Conservation (phyloP, 2,113 vertebrate species). For the Chaetodon auriga region DNA sequence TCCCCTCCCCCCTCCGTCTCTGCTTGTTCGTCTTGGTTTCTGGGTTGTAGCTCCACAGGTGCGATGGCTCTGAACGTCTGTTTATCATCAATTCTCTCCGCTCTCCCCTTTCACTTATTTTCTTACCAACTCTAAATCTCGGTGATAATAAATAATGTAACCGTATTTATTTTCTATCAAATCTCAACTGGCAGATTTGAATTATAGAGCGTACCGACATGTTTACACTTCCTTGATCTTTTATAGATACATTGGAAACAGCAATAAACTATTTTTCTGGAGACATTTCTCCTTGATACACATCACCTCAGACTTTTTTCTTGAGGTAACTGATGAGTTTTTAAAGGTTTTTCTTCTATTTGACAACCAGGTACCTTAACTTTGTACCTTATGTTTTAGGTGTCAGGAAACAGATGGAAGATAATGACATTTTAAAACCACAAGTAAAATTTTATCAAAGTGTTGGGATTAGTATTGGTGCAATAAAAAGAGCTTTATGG, state of each 20-base stretch:
- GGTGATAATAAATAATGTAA: conserved; percentile 1
- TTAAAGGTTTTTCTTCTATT: not conserved
- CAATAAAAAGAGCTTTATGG: not conserved
- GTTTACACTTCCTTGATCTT: not conserved
- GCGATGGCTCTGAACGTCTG: conserved; percentile 25
- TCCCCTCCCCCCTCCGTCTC: not conserved
- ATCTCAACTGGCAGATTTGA: not conserved
- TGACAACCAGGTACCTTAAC: not conserved
- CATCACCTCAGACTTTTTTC: not conserved
- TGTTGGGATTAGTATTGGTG: not conserved
- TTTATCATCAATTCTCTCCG: conserved; percentile 6
- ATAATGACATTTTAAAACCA: not conserved
- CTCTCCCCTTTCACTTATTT: not conserved
- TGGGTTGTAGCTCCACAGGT: conserved; percentile 52
- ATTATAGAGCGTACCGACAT: not conserved
- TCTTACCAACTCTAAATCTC: not conserved
- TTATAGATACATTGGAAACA: not conserved
- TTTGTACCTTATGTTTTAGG: not conserved
- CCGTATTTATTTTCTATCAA: not conserved
- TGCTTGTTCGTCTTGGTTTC: conserved; percentile 37
- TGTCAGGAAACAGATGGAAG: not conserved
- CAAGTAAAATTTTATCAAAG: not conserved
- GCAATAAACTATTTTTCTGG: not conserved
- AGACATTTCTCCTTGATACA: not conserved
- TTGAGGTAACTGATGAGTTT: not conserved